Percentiles rank a stretch among this genome's conserved stretches.
Conservation (phyloP, 2,113 vertebrate genomes). For the Ptilonorhynchus violaceus region DNA sequence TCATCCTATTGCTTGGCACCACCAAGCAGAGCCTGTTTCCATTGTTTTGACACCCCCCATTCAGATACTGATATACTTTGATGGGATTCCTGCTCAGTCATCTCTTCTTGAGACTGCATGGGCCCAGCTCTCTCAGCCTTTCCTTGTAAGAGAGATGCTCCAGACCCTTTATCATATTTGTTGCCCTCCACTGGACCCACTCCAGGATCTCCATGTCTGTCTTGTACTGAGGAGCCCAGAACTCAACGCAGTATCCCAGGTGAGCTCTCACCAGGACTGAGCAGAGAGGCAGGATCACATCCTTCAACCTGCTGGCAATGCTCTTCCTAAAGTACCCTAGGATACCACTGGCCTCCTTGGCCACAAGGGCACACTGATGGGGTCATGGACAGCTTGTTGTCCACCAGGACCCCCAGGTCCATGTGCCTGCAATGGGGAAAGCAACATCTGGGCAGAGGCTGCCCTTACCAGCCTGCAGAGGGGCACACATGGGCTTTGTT, state of each 20-base stretch:
- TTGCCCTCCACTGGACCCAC: background rate
- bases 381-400: background rate
- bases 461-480: background rate
- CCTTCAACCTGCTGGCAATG: background rate
- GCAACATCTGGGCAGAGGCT: background rate
- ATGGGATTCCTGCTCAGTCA: background rate
- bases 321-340: background rate
- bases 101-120: background rate
- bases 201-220: background rate
- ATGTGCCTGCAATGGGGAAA: background rate
- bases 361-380: background rate
- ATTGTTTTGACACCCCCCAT: background rate
- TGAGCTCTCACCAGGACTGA: background rate
- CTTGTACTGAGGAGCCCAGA: background rate
- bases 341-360: background rate
- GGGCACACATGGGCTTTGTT: background rate
- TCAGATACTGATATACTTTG: background rate
- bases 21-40: background rate
- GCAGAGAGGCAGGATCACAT: background rate
- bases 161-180: background rate
- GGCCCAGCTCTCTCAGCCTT: fast-evolving
- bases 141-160: background rate
- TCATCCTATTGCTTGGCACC: background rate
- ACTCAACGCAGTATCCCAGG: background rate
- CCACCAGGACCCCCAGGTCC: background rate